These are phyloP conservation scores for Miichthys miiuy DNA, from an alignment of 2,797 vertebrate genomes.

Conservation along the genomic window DNA sequence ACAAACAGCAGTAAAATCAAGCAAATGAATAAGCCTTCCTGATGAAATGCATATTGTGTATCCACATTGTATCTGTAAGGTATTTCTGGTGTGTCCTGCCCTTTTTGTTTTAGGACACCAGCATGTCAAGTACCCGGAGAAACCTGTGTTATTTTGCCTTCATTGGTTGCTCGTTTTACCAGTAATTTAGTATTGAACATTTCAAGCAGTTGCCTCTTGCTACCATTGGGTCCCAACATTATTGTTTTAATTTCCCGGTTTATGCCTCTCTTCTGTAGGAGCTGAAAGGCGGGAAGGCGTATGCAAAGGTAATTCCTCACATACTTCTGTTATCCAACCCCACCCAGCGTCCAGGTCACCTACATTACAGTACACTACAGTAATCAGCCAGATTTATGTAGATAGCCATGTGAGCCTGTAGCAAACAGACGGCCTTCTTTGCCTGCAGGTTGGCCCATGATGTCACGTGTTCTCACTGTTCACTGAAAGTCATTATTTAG, in stretches of 20 bases:
- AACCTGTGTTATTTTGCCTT: background rate
- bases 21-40: background rate
- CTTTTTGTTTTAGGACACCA: slow-evolving; percentile 8
- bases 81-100: slow-evolving; percentile 1
- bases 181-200: background rate
- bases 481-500: slow-evolving; percentile 25
- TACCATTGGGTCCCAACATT: background rate
- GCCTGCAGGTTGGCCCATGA: slow-evolving; percentile 55
- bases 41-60: background rate
- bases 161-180: background rate
- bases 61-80: slow-evolving; percentile 2
- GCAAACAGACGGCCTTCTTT: slow-evolving; percentile 62
- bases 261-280: slow-evolving; percentile 84
- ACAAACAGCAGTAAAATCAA: background rate
- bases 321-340: background rate
- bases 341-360: slow-evolving; percentile 28
- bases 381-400: slow-evolving; percentile 48
- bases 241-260: slow-evolving; percentile 6
- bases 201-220: background rate
- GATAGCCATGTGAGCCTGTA: slow-evolving; percentile 23
- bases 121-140: background rate
- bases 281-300: slow-evolving; percentile 96
- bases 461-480: slow-evolving; percentile 11
- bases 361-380: slow-evolving; percentile 40
- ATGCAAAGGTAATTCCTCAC: slow-evolving; percentile 92